Evolutionary conservation across 2,113 vertebrate genomes (phyloP).

Genomic region (Cygnus buccinator): DNA sequence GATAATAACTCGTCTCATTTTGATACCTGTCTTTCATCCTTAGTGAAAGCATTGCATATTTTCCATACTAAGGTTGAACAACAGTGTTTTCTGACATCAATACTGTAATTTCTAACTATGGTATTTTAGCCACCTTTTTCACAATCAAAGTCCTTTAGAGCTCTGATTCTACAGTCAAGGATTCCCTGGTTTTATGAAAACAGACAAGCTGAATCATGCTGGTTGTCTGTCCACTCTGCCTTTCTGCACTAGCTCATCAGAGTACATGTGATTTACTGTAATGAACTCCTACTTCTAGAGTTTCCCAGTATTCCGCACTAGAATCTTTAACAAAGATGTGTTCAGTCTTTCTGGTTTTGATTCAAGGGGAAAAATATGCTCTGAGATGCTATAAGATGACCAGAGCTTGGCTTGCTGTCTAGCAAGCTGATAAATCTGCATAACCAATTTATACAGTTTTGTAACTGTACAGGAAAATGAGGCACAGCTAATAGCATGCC

Average conservation of each 20-base stretch:
- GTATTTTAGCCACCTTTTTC: neutral
- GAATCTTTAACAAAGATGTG: constrained; percentile 13
- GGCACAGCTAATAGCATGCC: neutral
- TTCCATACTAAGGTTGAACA: neutral
- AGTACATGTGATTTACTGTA: neutral
- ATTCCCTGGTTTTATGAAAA: neutral
- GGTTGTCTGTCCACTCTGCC: neutral
- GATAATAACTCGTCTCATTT: neutral
- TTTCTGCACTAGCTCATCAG: neutral
- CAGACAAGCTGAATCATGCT: neutral
- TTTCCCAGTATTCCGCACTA: neutral
- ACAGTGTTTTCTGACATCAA: neutral
- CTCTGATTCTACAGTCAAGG: neutral
- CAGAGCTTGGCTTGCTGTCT: constrained; percentile 2
- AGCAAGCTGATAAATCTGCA: constrained; percentile 12
- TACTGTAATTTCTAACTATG: neutral
- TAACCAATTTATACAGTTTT: neutral
- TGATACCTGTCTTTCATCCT: neutral
- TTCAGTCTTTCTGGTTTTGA: constrained; percentile 22
- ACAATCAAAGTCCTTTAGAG: neutral
- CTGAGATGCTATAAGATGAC: neutral
- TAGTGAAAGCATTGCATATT: neutral
- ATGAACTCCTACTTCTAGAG: neutral
- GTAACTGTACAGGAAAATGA: neutral
- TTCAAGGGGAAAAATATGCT: neutral